Percentiles rank a stretch among this genome's conserved stretches.
phyloP scores from a whole-genome alignment of 1,140 invertebrate species.

The Neodiprion pinetum region DNA sequence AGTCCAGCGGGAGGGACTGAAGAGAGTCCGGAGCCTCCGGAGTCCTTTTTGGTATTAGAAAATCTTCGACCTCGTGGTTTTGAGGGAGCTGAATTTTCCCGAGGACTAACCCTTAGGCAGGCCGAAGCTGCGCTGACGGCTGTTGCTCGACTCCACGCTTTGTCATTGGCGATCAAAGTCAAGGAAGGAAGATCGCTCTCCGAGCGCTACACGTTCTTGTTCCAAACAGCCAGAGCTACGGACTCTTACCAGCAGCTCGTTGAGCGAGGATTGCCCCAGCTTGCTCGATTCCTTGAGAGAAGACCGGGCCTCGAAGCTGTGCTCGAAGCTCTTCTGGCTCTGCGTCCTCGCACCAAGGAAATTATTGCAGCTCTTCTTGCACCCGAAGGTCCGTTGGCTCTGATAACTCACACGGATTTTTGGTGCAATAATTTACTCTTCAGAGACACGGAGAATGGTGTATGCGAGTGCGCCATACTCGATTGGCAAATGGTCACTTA shows the following conservation, averaged over 20 bases:
- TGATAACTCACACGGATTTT: constrained; percentile 82
- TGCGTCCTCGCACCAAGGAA: constrained; percentile 67
- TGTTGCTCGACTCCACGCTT: constrained; percentile 74
- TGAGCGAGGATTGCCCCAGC: constrained; percentile 75
- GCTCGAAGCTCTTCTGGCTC: constrained; percentile 61
- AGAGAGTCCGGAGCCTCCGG: constrained; percentile 62
- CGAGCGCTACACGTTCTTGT: constrained; percentile 76
- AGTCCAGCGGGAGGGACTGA: constrained; percentile 58
- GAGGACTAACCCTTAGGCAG: constrained; percentile 72
- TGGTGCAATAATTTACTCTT: constrained; percentile 85
- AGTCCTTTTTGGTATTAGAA: constrained; percentile 71
- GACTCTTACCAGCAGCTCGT: constrained; percentile 80
- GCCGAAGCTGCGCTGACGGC: constrained; percentile 71
- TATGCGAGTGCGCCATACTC: constrained; percentile 70
- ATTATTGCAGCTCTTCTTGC: constrained; percentile 71
- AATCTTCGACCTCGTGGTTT: constrained; percentile 65
- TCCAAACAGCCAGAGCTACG: constrained; percentile 76
- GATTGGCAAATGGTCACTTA: constrained; percentile 88
- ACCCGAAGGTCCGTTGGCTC: constrained; percentile 71
- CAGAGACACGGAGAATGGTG: constrained; percentile 59
- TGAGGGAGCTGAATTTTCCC: constrained; percentile 69
- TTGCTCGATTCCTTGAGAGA: constrained; percentile 73
- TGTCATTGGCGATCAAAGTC: constrained; percentile 72
- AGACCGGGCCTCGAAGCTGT: constrained; percentile 66
- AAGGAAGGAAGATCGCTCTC: constrained; percentile 68